Conservation (phyloP, 2,888 invertebrate genomes). For the Stegophylla sp. region DNA sequence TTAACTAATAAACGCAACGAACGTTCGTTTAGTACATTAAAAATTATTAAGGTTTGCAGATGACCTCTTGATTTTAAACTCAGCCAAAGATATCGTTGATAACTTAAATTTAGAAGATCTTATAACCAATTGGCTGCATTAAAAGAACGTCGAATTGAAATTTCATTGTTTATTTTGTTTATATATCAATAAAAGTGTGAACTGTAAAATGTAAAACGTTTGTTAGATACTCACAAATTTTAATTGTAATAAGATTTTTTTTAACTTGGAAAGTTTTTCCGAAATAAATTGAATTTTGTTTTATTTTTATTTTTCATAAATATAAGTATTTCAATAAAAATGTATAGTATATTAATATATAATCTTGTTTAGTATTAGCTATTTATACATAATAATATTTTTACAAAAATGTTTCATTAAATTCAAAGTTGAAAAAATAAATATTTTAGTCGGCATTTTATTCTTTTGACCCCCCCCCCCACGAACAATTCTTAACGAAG, state of each 20-base stretch:
- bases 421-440: not conserved
- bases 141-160: constrained; percentile 10
- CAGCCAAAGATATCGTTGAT: constrained; percentile 3
- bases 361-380: not conserved
- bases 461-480: constrained; percentile 2
- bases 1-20: no score
- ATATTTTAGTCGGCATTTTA: constrained; percentile 15
- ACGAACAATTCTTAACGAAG: constrained; percentile 1
- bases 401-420: constrained; percentile 3
- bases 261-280: not conserved
- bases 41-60: constrained; percentile 12
- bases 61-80: constrained; percentile 6
- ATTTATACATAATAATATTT: not conserved
- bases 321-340: not conserved
- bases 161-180: constrained; percentile 23
- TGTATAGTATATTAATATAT: no score
- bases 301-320: not conserved
- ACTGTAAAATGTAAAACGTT: no score
- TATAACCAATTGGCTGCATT: not conserved
- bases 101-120: constrained; percentile 13
- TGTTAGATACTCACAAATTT: no score
- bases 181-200: not conserved
- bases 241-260: not conserved
- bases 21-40: constrained; percentile 13
- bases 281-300: not conserved